These are phyloP conservation scores for Drosophila orosa DNA, from an alignment of 1,140 invertebrate species.

Conservation along the genomic window DNA sequence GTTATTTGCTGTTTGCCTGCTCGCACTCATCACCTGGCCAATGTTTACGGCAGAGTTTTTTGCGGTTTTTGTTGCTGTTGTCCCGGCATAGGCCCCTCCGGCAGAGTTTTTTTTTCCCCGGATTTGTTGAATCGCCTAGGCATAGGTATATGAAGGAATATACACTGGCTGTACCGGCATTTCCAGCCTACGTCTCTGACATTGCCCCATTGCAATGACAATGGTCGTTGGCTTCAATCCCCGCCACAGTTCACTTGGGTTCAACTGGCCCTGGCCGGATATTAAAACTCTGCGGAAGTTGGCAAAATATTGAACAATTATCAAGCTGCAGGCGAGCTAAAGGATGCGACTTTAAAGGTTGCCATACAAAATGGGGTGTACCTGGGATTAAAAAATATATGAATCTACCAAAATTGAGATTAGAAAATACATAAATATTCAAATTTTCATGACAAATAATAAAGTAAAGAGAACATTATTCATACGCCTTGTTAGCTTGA, in stretches of 20 bases:
- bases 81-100: slow-evolving; percentile 26
- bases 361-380: neutral
- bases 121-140: slow-evolving; percentile 10
- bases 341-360: neutral
- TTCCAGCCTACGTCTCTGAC: slow-evolving; percentile 69
- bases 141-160: slow-evolving; percentile 9
- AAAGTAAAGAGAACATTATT: no score
- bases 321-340: slow-evolving; percentile 3
- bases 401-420: neutral
- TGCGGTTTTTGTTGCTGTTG: slow-evolving; percentile 40
- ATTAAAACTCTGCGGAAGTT: slow-evolving; percentile 63
- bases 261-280: slow-evolving; percentile 52
- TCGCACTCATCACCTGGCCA: slow-evolving; percentile 62
- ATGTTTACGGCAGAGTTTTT: slow-evolving; percentile 63
- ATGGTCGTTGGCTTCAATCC: slow-evolving; percentile 62
- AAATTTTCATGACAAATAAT: neutral
- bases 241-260: slow-evolving; percentile 3
- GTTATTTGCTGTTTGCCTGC: slow-evolving; percentile 78
- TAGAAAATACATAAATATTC: neutral
- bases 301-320: slow-evolving; percentile 71
- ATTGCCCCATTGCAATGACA: slow-evolving; percentile 77
- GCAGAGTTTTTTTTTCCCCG: slow-evolving; percentile 38
- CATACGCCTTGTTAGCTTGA: neutral
- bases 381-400: neutral
- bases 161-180: slow-evolving; percentile 3